Conservation (phyloP, 2,113 vertebrate species). For the Corvus cornix region DNA sequence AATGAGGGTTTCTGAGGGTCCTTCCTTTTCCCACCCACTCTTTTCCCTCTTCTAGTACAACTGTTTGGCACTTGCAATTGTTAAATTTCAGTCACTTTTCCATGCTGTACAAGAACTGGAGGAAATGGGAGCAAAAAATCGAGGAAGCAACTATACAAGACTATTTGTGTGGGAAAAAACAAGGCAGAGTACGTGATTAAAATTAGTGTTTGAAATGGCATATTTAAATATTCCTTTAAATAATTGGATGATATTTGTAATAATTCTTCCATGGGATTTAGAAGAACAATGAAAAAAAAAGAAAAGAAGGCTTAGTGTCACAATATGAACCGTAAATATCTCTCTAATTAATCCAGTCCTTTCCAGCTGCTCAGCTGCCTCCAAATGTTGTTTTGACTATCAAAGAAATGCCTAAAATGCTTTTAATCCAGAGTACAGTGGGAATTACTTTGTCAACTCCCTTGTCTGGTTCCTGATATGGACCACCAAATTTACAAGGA, state of each 20-base stretch:
- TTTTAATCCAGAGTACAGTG: neutral
- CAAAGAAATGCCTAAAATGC: neutral
- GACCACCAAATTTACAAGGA: conserved; percentile 18
- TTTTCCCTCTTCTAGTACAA: neutral
- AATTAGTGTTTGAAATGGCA: neutral
- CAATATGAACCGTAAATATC: neutral
- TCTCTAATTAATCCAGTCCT: conserved; percentile 11
- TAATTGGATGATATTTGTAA: neutral
- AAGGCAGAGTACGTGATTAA: neutral
- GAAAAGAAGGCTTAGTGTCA: neutral
- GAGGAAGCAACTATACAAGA: neutral
- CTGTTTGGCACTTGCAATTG: neutral
- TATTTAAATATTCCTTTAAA: neutral
- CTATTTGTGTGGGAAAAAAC: neutral
- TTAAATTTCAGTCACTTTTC: conserved; percentile 30
- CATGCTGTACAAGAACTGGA: neutral
- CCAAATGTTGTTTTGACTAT: conserved; percentile 27
- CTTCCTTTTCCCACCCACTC: neutral
- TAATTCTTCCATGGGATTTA: neutral
- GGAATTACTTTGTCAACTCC: neutral
- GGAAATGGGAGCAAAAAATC: neutral
- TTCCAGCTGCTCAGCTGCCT: conserved; percentile 18
- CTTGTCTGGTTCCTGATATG: neutral
- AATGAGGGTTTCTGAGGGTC: conserved; percentile 6
- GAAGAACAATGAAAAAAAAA: neutral